phyloP scores from a whole-genome alignment of 2,888 invertebrate genomes.

The Acrobasis repandana region DNA sequence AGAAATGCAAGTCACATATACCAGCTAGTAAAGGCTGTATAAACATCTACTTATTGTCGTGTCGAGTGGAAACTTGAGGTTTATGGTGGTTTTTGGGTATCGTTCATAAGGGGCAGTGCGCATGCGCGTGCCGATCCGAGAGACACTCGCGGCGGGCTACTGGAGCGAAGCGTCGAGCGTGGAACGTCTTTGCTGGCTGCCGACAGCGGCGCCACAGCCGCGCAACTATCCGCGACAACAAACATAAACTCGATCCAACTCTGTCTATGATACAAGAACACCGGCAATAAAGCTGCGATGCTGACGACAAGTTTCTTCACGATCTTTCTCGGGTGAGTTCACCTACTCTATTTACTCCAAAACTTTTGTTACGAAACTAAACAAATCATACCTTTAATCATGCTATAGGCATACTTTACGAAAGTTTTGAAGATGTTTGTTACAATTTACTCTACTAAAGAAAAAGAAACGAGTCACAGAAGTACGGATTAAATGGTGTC shows the following conservation, averaged over 20 bases:
- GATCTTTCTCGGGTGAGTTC: conserved; percentile 27
- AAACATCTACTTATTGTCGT: conserved; percentile 26
- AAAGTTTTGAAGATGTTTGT: not conserved
- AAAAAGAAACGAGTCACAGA: conserved; percentile 27
- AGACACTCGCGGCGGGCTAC: conserved; percentile 36
- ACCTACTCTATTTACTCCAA: conserved; percentile 25
- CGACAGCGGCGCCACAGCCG: conserved; percentile 51
- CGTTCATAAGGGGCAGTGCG: conserved; percentile 33
- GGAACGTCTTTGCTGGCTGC: conserved; percentile 46
- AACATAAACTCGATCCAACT: conserved; percentile 19
- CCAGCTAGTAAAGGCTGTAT: conserved; percentile 22
- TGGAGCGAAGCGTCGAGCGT: conserved; percentile 48
- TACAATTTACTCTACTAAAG: not conserved
- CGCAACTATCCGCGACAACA: conserved; percentile 39
- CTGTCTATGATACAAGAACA: conserved; percentile 6
- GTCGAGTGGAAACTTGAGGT: conserved; percentile 23
- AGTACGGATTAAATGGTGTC: conserved; percentile 39
- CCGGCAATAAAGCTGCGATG: conserved; percentile 19
- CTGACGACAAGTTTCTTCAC: conserved; percentile 16
- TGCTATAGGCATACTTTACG: not conserved
- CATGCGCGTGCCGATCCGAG: conserved; percentile 45
- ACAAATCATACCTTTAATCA: conserved; percentile 1
- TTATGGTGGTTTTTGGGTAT: conserved; percentile 21
- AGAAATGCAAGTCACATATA: conserved; percentile 24
- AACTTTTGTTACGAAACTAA: conserved; percentile 6